These are phyloP conservation scores for Drosophila sp. DNA, from an alignment of 1,140 invertebrate species.

Conservation along the genomic window DNA sequence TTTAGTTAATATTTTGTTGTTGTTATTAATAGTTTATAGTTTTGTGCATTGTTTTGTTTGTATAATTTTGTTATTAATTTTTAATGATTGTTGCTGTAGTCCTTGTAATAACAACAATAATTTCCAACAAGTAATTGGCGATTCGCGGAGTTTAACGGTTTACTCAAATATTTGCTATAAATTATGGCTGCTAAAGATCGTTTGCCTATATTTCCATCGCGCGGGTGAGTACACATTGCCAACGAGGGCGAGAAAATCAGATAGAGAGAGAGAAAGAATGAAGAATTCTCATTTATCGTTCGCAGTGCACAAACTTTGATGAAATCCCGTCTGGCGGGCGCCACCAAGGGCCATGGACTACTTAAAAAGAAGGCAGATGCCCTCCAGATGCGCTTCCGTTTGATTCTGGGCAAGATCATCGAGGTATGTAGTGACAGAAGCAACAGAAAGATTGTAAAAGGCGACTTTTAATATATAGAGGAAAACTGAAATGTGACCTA, in stretches of 20 bases:
- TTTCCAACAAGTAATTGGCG: background rate
- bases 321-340: constrained; percentile 95
- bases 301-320: constrained; percentile 91
- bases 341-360: constrained; percentile 98
- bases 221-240: constrained; percentile 91
- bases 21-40: constrained; percentile 73
- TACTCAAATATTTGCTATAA: background rate
- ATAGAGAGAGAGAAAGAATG: background rate
- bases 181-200: constrained; percentile 96
- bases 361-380: constrained; percentile 99
- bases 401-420: constrained; percentile 98
- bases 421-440: constrained; percentile 88
- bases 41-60: constrained; percentile 39
- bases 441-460: too few relatives aligned
- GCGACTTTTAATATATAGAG: too few relatives aligned
- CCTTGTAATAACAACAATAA: background rate
- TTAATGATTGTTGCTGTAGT: constrained; percentile 6
- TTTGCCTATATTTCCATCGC: constrained; percentile 97
- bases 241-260: too few relatives aligned
- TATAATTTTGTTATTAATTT: background rate
- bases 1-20: constrained; percentile 78
- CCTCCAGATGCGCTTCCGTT: constrained; percentile 97
- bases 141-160: constrained; percentile 28
- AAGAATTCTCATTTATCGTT: background rate
- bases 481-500: too few relatives aligned